Evolutionary conservation across 2,797 vertebrate species (phyloP), one percentile per base, ranked within the genome.

Genomic region (Cuniculus paca): DNA sequence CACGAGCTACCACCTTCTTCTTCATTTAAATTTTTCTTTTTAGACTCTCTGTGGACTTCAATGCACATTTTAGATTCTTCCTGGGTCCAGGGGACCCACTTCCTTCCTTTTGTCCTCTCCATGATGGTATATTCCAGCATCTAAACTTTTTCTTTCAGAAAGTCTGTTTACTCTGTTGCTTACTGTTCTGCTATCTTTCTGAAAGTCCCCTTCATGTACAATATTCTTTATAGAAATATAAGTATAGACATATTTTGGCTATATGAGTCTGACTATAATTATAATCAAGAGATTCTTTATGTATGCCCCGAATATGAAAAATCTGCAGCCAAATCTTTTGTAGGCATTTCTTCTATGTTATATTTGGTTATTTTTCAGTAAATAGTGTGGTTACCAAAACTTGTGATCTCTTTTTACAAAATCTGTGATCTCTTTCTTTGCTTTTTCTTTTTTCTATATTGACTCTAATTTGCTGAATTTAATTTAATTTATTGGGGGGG

Each of bases 391-490:
- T 65, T 19, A 79, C 28, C 2, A 75, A 88, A 74, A 74, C 80
- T 74, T 84, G 34, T 34, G 2, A 81, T 81, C 2, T 56, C 36
- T 88, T 72, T 56, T 65, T 52, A 54, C 5, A 87, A 16, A 85
- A 17, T 88, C 93, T 83, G 26, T 45, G 3, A 78, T 86, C 6
- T 45, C 48, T 86, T 75, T 52, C 65, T 88, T 82, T 13, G 4
- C 2, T 72, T 89, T n/a, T 52, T 10, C 24, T 1, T 61, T 87
- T 92, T 63, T 48, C 16, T 39, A n/a, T 80, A 72, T 48, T 79
- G n/a, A 63, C 70, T 86, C 79, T 79, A 91, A 70, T 89, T 91
- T 89, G 50, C 77, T 16, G 39, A 45, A 54, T 60, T 54, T 54
- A 54, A 54, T 54, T 54, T 54, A 52, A 52, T 12, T 52, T 52